Percentiles rank a stretch among this genome's conserved stretches.
Evolutionary conservation across 2,888 invertebrate genomes (phyloP).

Genomic region (Eumerus sabulonum): DNA sequence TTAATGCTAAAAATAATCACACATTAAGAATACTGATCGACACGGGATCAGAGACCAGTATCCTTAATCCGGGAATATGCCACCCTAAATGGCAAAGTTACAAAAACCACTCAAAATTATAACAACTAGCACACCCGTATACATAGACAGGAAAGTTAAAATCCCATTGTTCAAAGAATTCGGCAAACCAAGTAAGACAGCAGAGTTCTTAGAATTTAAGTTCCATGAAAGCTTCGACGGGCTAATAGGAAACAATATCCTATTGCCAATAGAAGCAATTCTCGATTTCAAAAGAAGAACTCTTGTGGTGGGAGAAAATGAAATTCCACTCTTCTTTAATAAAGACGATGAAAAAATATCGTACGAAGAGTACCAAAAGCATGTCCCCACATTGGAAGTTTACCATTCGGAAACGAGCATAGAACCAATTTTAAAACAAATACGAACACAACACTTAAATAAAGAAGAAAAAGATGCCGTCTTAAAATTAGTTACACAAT

Average conservation of each 20-base stretch:
- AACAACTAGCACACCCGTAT: slow-evolving; percentile 24
- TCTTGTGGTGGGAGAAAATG: slow-evolving; percentile 9
- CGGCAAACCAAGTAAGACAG: slow-evolving; percentile 19
- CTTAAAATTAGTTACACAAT: slow-evolving; percentile 12
- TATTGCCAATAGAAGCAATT: slow-evolving; percentile 13
- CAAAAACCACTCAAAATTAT: slow-evolving; percentile 15
- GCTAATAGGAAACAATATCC: slow-evolving; percentile 46
- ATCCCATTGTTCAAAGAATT: slow-evolving; percentile 53
- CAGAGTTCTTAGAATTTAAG: slow-evolving; percentile 44
- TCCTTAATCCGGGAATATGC: slow-evolving; percentile 34
- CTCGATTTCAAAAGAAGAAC: slow-evolving; percentile 22
- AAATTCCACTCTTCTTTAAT: neutral
- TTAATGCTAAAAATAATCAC: slow-evolving; percentile 25
- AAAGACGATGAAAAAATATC: neutral
- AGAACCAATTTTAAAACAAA: slow-evolving; percentile 2
- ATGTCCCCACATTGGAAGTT: slow-evolving; percentile 8
- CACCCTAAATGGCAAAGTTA: slow-evolving; percentile 40
- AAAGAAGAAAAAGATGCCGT: slow-evolving; percentile 2
- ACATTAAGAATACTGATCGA: slow-evolving; percentile 40
- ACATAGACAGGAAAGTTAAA: slow-evolving; percentile 22
- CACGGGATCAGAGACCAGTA: slow-evolving; percentile 42
- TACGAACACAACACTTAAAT: slow-evolving; percentile 11
- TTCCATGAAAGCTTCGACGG: slow-evolving; percentile 42
- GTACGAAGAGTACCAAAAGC: slow-evolving; percentile 7
- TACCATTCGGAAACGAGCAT: slow-evolving; percentile 19